These are phyloP conservation scores for Aldabrachelys gigantea DNA, from an alignment of 2,113 vertebrate species.

Conservation along the genomic window DNA sequence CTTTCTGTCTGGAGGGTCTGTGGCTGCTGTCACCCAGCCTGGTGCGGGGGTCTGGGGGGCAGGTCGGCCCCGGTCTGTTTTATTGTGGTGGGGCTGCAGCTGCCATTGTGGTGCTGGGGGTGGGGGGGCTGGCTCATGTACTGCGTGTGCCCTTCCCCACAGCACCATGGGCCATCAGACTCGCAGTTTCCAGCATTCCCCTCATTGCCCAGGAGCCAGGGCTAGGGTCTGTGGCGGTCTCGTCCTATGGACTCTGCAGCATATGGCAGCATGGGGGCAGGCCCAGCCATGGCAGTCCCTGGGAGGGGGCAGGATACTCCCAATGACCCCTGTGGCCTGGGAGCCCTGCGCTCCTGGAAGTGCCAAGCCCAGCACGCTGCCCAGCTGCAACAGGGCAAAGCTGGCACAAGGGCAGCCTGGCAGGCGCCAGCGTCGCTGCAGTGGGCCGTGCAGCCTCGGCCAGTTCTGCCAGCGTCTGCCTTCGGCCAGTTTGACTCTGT, in stretches of 20 bases:
- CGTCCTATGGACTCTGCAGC: neutral
- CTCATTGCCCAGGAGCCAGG: neutral
- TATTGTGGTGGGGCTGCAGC: neutral
- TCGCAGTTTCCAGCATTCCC: neutral
- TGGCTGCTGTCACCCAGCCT: rapidly evolving
- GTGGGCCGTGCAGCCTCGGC: neutral
- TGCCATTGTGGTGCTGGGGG: neutral
- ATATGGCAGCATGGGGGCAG: rapidly evolving
- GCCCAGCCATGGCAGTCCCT: neutral
- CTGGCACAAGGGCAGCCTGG: neutral
- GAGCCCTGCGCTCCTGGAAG: neutral
- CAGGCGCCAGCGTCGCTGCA: neutral
- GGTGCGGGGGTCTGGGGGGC: neutral
- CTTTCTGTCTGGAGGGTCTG: neutral
- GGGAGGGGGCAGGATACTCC: neutral
- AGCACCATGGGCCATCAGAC: neutral
- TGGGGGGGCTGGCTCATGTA: neutral
- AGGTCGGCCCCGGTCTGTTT: rapidly evolving
- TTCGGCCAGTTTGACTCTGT: neutral
- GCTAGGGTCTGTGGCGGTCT: neutral
- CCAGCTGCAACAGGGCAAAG: neutral
- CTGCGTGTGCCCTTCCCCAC: neutral
- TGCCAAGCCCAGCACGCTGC: neutral
- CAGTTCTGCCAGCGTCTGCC: neutral
- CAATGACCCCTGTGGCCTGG: neutral